These are phyloP conservation scores for Xylocampa areola DNA, from an alignment of 2,888 invertebrate species.

Conservation along the genomic window DNA sequence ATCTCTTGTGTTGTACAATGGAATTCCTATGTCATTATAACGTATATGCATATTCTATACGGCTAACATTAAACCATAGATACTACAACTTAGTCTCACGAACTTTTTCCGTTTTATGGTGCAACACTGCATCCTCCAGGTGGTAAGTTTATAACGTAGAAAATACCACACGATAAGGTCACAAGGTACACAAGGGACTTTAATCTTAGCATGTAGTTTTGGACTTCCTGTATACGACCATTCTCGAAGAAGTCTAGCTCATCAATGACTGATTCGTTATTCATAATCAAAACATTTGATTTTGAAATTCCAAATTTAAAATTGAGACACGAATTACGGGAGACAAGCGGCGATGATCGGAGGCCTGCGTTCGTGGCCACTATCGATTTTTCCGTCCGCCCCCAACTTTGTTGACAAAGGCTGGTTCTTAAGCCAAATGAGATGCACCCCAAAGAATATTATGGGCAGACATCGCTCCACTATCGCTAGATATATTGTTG, in stretches of 20 bases:
- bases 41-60: slow-evolving; percentile 39
- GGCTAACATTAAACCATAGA: slow-evolving; percentile 24
- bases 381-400: slow-evolving; percentile 88
- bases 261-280: slow-evolving; percentile 2
- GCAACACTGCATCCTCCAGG: slow-evolving; percentile 17
- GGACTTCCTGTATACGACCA: neutral
- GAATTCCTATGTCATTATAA: slow-evolving; percentile 39
- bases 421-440: slow-evolving; percentile 90
- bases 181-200: neutral
- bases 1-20: slow-evolving; percentile 44
- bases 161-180: neutral
- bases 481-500: slow-evolving; percentile 80
- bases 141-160: slow-evolving; percentile 16
- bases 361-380: slow-evolving; percentile 79
- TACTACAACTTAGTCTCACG: slow-evolving; percentile 41
- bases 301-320: slow-evolving; percentile 73
- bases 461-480: slow-evolving; percentile 89
- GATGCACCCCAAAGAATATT: slow-evolving; percentile 90
- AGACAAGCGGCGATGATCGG: slow-evolving; percentile 81
- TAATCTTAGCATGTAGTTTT: neutral
- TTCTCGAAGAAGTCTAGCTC: neutral
- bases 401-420: slow-evolving; percentile 89
- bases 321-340: slow-evolving; percentile 77
- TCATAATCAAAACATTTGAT: slow-evolving; percentile 54
- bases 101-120: slow-evolving; percentile 52